phyloP scores from a whole-genome alignment of 2,888 invertebrate species.

The Calliopum simillimum region DNA sequence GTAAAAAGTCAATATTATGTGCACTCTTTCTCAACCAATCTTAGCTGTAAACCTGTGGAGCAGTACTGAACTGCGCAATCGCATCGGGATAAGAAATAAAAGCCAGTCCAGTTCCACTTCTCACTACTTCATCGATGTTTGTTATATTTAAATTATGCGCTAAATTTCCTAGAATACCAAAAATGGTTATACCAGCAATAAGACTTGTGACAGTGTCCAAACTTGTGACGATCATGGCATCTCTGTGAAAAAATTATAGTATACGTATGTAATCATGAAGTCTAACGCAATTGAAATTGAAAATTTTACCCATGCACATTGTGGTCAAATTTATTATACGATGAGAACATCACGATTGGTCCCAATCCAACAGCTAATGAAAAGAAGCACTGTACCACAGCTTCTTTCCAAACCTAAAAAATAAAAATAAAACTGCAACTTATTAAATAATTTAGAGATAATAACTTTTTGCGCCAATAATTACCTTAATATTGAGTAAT shows the following conservation, averaged over 20 bases:
- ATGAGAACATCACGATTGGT: constrained; percentile 79
- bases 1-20: constrained; percentile 2
- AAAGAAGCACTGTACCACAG: constrained; percentile 81
- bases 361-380: constrained; percentile 79
- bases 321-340: constrained; percentile 77
- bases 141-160: constrained; percentile 73
- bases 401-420: constrained; percentile 77
- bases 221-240: constrained; percentile 83
- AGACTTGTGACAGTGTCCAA: constrained; percentile 85
- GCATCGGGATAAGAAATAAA: constrained; percentile 89
- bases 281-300: too few relatives aligned
- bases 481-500: constrained; percentile 35
- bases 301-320: constrained; percentile 66
- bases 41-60: constrained; percentile 69
- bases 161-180: constrained; percentile 83
- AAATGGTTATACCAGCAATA: constrained; percentile 83
- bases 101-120: constrained; percentile 82
- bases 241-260: constrained; percentile 67
- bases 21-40: constrained; percentile 42
- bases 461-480: too few relatives aligned
- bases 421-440: neutral
- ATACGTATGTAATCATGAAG: constrained; percentile 47
- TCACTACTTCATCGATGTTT: constrained; percentile 75
- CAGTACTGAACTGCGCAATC: constrained; percentile 77
- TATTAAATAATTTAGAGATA: too few relatives aligned